Evolutionary conservation across 2,797 vertebrate species (phyloP).

Genomic region (Siniperca scherzeri): DNA sequence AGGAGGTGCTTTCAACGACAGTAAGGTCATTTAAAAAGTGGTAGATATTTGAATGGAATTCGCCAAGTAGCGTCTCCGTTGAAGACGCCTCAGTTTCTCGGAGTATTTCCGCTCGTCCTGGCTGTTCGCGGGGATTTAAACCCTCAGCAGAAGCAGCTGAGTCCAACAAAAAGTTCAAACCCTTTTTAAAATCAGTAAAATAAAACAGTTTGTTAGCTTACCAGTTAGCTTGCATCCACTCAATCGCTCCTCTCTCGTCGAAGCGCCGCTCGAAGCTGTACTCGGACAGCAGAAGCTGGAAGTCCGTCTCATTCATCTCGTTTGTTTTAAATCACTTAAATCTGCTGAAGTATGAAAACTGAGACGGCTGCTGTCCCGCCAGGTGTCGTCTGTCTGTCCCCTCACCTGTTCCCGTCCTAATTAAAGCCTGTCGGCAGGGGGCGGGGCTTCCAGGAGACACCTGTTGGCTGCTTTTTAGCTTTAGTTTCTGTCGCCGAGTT

Average conservation of each 20-base stretch:
- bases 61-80: neutral
- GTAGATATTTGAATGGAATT: accelerated
- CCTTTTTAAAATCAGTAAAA: too few relatives aligned
- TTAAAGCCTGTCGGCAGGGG: conserved; percentile 33
- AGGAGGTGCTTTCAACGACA: accelerated
- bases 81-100: neutral
- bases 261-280: conserved; percentile 84
- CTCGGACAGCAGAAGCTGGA: conserved; percentile 49
- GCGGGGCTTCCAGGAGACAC: conserved; percentile 13
- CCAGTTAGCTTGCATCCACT: conserved; percentile 88
- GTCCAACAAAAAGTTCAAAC: neutral
- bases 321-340: accelerated
- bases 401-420: neutral
- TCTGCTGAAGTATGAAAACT: accelerated
- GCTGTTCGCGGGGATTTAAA: too few relatives aligned
- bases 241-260: conserved; percentile 74
- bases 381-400: neutral
- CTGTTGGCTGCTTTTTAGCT: neutral
- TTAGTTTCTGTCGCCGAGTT: too few relatives aligned
- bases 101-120: too few relatives aligned
- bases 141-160: accelerated
- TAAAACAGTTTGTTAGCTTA: conserved; percentile 44
- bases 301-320: conserved; percentile 10
- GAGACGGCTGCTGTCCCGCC: neutral
- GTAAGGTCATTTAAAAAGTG: accelerated